A percentile compares a stretch with the other conserved stretches of the same genome.
These are phyloP conservation scores for Chromoteleia sp. DNA, from an alignment of 2,888 invertebrate genomes.

Conservation along the genomic window DNA sequence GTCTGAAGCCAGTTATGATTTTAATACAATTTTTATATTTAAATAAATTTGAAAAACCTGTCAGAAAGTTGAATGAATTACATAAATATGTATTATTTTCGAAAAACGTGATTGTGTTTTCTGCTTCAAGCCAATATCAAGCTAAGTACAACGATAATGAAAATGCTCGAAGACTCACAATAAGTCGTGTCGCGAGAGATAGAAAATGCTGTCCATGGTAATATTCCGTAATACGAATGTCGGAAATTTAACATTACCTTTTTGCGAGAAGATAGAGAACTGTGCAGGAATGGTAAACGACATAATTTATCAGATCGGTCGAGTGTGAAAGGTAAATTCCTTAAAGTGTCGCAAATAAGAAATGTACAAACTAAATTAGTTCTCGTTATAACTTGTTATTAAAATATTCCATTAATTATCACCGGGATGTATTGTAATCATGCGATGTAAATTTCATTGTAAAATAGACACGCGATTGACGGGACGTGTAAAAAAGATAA, in stretches of 20 bases:
- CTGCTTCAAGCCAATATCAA: neutral
- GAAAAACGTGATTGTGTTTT: neutral
- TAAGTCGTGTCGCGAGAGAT: slow-evolving; percentile 10
- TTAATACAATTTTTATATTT: too few species aligned
- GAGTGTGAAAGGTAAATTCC: slow-evolving; percentile 1
- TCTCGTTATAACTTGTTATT: too few species aligned
- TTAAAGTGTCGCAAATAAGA: neutral
- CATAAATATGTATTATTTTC: too few species aligned
- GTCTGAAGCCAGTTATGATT: too few species aligned
- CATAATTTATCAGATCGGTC: slow-evolving; percentile 17
- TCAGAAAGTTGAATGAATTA: too few species aligned
- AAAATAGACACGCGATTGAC: too few species aligned
- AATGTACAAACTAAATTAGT: too few species aligned
- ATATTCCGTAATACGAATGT: slow-evolving; percentile 18
- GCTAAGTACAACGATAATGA: neutral
- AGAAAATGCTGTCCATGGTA: slow-evolving; percentile 25
- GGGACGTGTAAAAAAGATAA: too few species aligned
- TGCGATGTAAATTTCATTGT: too few species aligned
- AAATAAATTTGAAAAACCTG: too few species aligned
- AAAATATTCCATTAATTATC: too few species aligned
- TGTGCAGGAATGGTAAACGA: slow-evolving; percentile 21
- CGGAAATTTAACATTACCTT: slow-evolving; percentile 26
- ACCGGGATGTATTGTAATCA: too few species aligned
- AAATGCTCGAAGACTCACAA: slow-evolving; percentile 8
- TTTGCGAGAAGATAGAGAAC: slow-evolving; percentile 17